Conservation (phyloP, 2,113 vertebrate species). For the Planiliza haematocheilus region DNA sequence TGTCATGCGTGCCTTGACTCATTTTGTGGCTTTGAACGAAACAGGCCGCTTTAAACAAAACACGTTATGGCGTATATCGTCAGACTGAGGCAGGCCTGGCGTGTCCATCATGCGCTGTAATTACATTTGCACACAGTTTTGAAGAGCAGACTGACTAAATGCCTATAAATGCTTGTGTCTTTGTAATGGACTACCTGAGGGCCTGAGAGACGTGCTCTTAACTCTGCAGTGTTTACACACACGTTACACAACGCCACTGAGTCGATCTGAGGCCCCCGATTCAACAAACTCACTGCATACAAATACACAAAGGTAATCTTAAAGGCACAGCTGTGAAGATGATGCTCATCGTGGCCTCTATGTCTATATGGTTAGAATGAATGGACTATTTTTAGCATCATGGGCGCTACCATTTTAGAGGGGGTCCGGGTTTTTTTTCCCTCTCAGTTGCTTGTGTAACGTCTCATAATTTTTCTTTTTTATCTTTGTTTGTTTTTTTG, state of each 20-base stretch:
- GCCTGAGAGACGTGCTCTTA: constrained; percentile 35
- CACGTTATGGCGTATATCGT: background rate
- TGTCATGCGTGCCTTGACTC: constrained; percentile 4
- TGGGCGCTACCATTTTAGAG: constrained; percentile 57
- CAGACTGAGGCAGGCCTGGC: background rate
- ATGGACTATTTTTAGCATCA: constrained; percentile 73
- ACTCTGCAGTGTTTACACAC: background rate
- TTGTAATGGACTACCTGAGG: constrained; percentile 29
- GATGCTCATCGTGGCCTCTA: constrained; percentile 38
- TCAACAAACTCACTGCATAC: constrained; percentile 8
- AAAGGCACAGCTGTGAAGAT: constrained; percentile 48
- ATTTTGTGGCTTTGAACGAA: background rate
- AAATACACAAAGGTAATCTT: constrained; percentile 7
- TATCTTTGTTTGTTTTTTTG: too few species aligned
- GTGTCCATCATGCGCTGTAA: constrained; percentile 11
- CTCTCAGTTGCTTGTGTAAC: background rate
- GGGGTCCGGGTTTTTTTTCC: constrained; percentile 35
- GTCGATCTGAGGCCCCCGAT: constrained; percentile 31
- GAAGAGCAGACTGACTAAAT: constrained; percentile 33
- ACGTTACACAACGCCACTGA: constrained; percentile 6
- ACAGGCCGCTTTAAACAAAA: constrained; percentile 3
- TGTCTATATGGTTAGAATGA: constrained; percentile 59
- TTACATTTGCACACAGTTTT: constrained; percentile 36
- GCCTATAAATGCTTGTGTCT: constrained; percentile 2
- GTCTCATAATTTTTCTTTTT: background rate